Evolutionary conservation across 2,113 vertebrate species (phyloP).

Genomic region (Atrichornis clamosus): DNA sequence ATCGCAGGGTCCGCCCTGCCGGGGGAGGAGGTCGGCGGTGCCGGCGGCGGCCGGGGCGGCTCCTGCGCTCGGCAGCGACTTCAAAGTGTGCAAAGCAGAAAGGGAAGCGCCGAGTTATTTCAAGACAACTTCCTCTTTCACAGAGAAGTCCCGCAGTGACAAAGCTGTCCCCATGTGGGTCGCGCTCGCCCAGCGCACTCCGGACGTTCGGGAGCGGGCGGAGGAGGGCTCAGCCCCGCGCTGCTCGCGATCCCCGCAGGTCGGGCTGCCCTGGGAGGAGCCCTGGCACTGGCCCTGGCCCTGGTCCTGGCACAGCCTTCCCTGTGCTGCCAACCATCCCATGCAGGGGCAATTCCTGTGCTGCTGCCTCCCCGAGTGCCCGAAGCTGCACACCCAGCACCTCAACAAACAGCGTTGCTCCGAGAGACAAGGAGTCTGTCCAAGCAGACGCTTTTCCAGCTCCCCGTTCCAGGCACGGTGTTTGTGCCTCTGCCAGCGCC

Average conservation of each 20-base stretch:
- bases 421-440: background rate
- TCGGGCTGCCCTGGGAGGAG: background rate
- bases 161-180: background rate
- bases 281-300: background rate
- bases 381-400: background rate
- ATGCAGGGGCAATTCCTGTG: rapidly evolving
- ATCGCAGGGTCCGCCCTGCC: background rate
- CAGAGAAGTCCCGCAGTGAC: background rate
- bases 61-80: background rate
- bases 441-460: background rate
- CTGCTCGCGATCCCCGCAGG: background rate
- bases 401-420: background rate
- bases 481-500: background rate
- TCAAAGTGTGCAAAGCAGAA: background rate
- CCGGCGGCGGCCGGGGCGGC: background rate
- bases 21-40: background rate
- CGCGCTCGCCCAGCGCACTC: rapidly evolving
- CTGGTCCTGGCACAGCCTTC: background rate
- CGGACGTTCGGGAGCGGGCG: rapidly evolving
- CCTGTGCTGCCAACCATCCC: rapidly evolving
- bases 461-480: background rate
- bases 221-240: background rate
- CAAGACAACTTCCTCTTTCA: constrained; percentile 31
- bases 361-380: background rate
- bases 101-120: constrained; percentile 40